A percentile compares a stretch with the other conserved stretches of the same genome.
Evolutionary conservation across 2,888 invertebrate species (phyloP).

Genomic region (Ramazzottius varieornatus): DNA sequence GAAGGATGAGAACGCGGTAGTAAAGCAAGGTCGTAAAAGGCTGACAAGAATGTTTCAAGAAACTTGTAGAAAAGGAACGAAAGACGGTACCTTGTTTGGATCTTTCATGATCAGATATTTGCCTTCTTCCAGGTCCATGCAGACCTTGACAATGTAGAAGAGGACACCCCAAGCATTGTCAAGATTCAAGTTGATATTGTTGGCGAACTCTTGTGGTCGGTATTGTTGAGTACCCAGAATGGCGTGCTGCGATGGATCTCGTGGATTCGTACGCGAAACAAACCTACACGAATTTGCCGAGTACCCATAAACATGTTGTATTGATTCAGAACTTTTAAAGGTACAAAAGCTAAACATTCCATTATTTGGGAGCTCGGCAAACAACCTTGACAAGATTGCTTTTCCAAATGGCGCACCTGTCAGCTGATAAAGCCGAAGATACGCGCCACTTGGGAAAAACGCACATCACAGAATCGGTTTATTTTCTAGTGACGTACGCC

Average conservation of each 20-base stretch:
- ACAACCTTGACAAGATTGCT: too few species aligned
- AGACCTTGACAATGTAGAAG: conserved; percentile 81
- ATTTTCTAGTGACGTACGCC: too few species aligned
- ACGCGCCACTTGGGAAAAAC: neutral
- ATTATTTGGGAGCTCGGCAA: too few species aligned
- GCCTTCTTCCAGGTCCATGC: conserved; percentile 87
- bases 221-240: conserved; percentile 91
- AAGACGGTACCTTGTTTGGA: conserved; percentile 49
- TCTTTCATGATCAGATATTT: conserved; percentile 89
- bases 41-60: neutral
- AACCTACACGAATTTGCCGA: conserved; percentile 30
- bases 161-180: conserved; percentile 98
- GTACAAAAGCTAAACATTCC: too few species aligned
- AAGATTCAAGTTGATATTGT: conserved; percentile 94
- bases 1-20: conserved; percentile 9
- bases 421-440: too few species aligned
- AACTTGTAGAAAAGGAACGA: too few species aligned
- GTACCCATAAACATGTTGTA: too few species aligned
- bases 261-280: conserved; percentile 74
- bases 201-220: conserved; percentile 90
- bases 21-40: neutral
- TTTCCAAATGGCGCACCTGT: too few species aligned
- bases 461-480: too few species aligned
- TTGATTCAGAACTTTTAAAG: too few species aligned
- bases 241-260: conserved; percentile 82